phyloP scores from a whole-genome alignment of 2,113 vertebrate genomes.

The Upupa epops region DNA sequence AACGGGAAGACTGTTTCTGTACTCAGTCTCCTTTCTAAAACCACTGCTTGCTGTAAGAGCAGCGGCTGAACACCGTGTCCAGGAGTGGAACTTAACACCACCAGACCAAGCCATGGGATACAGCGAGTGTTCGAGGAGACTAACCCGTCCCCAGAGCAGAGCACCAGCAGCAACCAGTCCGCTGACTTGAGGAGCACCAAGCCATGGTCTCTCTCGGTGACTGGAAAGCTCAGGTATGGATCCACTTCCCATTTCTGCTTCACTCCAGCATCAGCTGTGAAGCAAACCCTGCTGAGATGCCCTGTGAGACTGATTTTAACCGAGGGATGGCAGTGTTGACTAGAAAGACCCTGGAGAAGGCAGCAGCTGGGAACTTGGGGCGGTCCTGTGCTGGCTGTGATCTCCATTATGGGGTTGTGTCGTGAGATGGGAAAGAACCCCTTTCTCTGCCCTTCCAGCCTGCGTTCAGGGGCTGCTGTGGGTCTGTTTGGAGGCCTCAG shows the following conservation, averaged over 20 bases:
- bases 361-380: neutral
- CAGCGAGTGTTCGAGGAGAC: too few species aligned
- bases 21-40: neutral
- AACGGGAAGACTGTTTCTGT: neutral
- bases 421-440: neutral
- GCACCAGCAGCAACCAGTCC: neutral
- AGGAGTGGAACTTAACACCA: neutral
- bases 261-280: neutral
- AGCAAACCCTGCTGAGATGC: fast-evolving
- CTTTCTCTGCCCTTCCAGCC: neutral
- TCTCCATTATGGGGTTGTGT: fast-evolving
- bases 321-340: constrained; percentile 11
- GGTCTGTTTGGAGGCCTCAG: fast-evolving
- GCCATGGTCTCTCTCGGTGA: neutral
- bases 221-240: neutral
- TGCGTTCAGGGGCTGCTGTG: fast-evolving
- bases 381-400: neutral
- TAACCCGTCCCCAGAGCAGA: neutral
- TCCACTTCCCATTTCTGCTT: neutral
- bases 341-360: fast-evolving
- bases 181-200: fast-evolving
- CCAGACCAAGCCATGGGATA: neutral
- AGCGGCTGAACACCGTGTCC: neutral
- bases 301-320: neutral
- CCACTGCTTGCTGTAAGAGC: neutral